Evolutionary conservation across 2,113 vertebrate genomes (phyloP).

Genomic region (Amblyornis subalaris): DNA sequence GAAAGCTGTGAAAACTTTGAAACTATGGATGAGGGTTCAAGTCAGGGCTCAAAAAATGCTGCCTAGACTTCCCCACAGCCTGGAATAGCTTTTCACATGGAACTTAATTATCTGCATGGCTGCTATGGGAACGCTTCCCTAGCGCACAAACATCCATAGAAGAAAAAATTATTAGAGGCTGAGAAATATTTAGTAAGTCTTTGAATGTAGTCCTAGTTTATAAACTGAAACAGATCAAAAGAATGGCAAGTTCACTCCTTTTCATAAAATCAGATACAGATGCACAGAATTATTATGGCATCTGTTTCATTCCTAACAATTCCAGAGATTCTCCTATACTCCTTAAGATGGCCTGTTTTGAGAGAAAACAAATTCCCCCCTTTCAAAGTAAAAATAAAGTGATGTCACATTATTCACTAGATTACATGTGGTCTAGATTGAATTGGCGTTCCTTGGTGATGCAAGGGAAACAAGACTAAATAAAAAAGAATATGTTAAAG

Average conservation of each 20-base stretch:
- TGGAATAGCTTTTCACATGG: background rate
- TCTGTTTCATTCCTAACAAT: background rate
- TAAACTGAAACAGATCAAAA: background rate
- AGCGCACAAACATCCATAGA: background rate
- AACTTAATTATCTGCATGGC: background rate
- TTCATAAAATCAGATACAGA: background rate
- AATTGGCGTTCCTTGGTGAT: background rate
- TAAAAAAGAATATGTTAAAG: background rate
- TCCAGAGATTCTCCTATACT: background rate
- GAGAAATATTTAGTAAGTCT: background rate
- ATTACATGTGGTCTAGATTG: background rate
- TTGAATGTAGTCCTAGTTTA: background rate
- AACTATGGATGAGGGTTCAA: background rate
- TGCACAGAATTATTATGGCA: background rate
- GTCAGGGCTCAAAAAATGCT: background rate
- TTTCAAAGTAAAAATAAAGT: background rate
- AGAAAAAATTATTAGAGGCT: background rate
- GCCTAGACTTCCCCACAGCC: background rate
- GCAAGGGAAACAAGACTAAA: conserved; percentile 23
- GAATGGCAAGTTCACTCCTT: background rate
- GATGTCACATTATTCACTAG: background rate
- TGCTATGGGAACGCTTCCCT: background rate
- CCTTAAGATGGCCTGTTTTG: background rate
- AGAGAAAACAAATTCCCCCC: background rate
- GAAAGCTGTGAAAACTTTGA: background rate